These are phyloP conservation scores for Campoletis sonorensis DNA, from an alignment of 1,140 invertebrate genomes.

Conservation along the genomic window DNA sequence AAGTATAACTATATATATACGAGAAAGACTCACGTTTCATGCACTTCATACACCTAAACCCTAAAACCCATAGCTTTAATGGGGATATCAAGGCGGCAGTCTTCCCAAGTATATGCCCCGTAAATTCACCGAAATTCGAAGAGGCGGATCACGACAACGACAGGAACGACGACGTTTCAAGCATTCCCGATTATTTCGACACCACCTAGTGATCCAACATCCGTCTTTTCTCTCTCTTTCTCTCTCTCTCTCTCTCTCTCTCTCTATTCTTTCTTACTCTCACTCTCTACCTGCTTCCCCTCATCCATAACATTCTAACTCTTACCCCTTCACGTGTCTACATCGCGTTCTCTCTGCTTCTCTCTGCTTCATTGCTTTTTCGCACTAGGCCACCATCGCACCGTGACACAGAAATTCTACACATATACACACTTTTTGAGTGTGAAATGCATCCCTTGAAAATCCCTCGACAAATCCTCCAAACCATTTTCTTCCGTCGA, in stretches of 20 bases:
- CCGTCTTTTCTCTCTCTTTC: background rate
- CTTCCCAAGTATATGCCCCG: background rate
- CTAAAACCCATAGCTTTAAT: background rate
- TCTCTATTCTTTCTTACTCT: background rate
- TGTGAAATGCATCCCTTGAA: conserved; percentile 37
- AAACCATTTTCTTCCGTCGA: conserved; percentile 7
- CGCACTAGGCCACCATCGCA: background rate
- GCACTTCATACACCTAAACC: background rate
- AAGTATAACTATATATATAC: no score
- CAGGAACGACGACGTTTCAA: conserved; percentile 10
- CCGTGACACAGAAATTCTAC: background rate
- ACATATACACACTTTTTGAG: conserved; percentile 1
- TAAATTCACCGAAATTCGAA: conserved; percentile 3
- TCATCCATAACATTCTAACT: background rate
- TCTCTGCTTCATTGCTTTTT: background rate
- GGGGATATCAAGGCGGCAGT: background rate
- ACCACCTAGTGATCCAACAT: conserved; percentile 12
- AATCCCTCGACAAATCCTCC: conserved; percentile 31
- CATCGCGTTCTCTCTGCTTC: background rate
- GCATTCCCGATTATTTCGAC: conserved; percentile 36
- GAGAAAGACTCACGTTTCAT: background rate
- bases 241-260: background rate
- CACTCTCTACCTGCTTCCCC: background rate
- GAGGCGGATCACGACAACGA: conserved; percentile 12
- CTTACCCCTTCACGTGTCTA: background rate